These are phyloP conservation scores for Patella caerulea DNA, from an alignment of 2,888 invertebrate species.

Conservation along the genomic window DNA sequence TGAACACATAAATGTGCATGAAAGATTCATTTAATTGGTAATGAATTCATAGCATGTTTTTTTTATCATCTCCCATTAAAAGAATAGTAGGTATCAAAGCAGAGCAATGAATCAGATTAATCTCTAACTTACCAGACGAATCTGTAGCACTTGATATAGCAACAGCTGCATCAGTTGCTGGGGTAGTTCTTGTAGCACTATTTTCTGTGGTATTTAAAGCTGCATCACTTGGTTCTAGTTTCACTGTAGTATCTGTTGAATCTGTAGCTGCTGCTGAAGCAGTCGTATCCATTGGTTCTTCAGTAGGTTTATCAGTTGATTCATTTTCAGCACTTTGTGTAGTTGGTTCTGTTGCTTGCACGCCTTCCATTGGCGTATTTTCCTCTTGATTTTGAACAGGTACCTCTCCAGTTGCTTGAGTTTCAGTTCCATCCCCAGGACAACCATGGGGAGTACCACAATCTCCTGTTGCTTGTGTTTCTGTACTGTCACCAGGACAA, in stretches of 20 bases:
- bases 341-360: conserved; percentile 26
- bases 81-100: too few relatives aligned
- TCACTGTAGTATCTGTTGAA: not conserved
- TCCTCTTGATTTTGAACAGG: conserved; percentile 31
- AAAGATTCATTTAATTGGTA: too few relatives aligned
- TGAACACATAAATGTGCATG: too few relatives aligned
- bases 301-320: conserved; percentile 39
- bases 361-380: conserved; percentile 35
- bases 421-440: conserved; percentile 8
- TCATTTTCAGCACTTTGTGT: conserved; percentile 25
- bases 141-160: not conserved
- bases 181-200: not conserved
- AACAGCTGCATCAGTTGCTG: not conserved
- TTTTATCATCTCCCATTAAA: too few relatives aligned
- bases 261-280: conserved; percentile 22
- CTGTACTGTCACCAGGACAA: conserved; percentile 27
- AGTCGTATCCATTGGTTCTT: conserved; percentile 46
- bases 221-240: not conserved
- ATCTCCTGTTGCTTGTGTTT: conserved; percentile 15
- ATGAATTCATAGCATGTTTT: too few relatives aligned
- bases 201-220: not conserved
- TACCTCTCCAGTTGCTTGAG: conserved; percentile 30
- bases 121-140: not conserved
- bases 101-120: too few relatives aligned
- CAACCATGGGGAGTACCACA: conserved; percentile 31